Evolutionary conservation across 1,140 invertebrate genomes (phyloP).

Genomic region (Apolygus lucorum): DNA sequence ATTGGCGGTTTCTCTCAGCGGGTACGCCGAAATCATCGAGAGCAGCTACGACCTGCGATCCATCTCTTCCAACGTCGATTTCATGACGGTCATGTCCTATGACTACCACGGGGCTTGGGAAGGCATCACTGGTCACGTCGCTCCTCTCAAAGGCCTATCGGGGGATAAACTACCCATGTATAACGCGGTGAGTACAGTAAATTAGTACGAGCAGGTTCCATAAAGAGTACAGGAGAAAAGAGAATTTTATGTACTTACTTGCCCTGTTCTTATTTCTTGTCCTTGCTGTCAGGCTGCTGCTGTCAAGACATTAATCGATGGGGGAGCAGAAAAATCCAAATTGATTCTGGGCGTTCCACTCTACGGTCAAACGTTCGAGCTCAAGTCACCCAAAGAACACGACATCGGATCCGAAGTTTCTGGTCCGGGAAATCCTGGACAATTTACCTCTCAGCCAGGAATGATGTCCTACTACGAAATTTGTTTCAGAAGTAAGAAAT

Average conservation of each 20-base stretch:
- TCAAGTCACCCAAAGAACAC: conserved; percentile 47
- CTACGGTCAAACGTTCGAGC: conserved; percentile 77
- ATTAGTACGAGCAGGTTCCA: too few relatives aligned
- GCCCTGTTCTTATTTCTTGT: too few relatives aligned
- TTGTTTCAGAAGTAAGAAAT: conserved; percentile 56
- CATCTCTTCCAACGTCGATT: conserved; percentile 62
- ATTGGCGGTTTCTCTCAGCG: conserved; percentile 75
- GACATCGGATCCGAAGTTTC: conserved; percentile 45
- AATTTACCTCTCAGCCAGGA: conserved; percentile 77
- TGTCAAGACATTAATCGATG: conserved; percentile 57
- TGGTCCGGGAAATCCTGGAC: conserved; percentile 66
- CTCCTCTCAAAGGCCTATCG: conserved; percentile 56
- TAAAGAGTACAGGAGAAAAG: too few relatives aligned
- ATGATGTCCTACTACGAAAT: conserved; percentile 87
- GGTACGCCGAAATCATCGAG: conserved; percentile 81
- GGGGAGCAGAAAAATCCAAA: conserved; percentile 70
- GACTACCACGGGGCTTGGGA: conserved; percentile 87
- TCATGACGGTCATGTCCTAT: conserved; percentile 80
- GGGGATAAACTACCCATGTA: conserved; percentile 62
- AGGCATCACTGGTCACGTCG: conserved; percentile 66
- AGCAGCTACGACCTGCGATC: conserved; percentile 66
- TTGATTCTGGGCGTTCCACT: conserved; percentile 77
- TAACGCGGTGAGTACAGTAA: conserved; percentile 59
- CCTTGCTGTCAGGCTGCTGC: conserved; percentile 68
- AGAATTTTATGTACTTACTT: too few relatives aligned